Evolutionary conservation across 2,888 invertebrate species (phyloP).

Genomic region (Lepidochrysops patricia): DNA sequence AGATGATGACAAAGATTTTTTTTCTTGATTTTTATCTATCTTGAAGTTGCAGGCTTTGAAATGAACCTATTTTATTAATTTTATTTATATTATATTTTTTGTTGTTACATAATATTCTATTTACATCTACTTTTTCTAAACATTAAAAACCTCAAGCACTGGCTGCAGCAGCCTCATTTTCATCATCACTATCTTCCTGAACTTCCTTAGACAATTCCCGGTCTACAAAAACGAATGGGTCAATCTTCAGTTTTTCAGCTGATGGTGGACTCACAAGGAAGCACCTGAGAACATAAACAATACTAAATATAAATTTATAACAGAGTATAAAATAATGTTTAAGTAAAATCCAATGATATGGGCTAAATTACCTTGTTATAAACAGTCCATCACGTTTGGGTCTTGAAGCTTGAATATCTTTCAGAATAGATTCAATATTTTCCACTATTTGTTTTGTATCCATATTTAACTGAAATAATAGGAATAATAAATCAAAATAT

Average conservation of each 20-base stretch:
- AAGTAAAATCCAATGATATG: no score
- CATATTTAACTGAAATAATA: slow-evolving; percentile 80
- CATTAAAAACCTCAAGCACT: slow-evolving; percentile 28
- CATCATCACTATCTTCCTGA: slow-evolving; percentile 62
- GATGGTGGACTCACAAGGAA: slow-evolving; percentile 78
- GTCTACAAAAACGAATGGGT: slow-evolving; percentile 73
- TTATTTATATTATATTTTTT: background rate
- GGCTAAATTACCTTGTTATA: slow-evolving; percentile 74
- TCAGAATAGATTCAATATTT: slow-evolving; percentile 79
- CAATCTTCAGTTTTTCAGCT: slow-evolving; percentile 79
- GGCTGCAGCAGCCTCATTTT: slow-evolving; percentile 45
- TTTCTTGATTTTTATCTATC: no score
- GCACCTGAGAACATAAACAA: slow-evolving; percentile 63
- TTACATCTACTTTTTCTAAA: background rate
- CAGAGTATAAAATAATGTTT: no score
- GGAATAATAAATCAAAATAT: slow-evolving; percentile 8
- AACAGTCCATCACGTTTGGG: slow-evolving; percentile 82
- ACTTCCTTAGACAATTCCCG: slow-evolving; percentile 47
- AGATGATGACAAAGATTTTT: no score
- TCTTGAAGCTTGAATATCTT: slow-evolving; percentile 76
- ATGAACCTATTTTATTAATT: no score
- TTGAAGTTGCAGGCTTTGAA: no score
- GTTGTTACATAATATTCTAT: background rate
- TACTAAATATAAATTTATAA: no score
- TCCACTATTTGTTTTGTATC: slow-evolving; percentile 79